A percentile compares a stretch with the other conserved stretches of the same genome.
Evolutionary conservation across 2,113 vertebrate genomes (phyloP).

Genomic region (Taurulus bubalis): DNA sequence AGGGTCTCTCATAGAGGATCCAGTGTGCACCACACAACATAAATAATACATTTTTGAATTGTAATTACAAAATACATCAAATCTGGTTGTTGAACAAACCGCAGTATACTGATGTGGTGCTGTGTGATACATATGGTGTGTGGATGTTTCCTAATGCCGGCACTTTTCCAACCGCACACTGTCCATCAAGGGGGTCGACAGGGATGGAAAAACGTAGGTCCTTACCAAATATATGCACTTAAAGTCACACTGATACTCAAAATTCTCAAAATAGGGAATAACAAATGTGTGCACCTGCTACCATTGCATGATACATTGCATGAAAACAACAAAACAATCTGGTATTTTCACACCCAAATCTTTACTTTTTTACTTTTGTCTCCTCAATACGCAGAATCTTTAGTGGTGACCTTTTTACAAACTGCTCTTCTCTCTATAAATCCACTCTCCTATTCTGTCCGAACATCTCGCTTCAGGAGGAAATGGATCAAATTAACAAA

Average conservation of each 20-base stretch:
- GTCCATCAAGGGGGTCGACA: not conserved
- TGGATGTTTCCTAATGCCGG: not conserved
- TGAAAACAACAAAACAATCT: not conserved
- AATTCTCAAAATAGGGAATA: not conserved
- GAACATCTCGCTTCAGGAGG: slow-evolving; percentile 1
- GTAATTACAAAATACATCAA: not conserved
- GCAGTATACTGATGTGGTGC: not conserved
- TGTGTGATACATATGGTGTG: not conserved
- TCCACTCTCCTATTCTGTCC: not conserved
- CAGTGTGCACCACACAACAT: slow-evolving; percentile 14
- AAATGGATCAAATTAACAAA: slow-evolving; percentile 6
- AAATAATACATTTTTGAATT: slow-evolving; percentile 6
- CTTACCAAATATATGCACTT: not conserved
- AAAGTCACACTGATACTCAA: not conserved
- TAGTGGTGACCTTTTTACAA: not conserved
- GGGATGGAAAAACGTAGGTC: not conserved
- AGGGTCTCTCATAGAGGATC: slow-evolving; percentile 7
- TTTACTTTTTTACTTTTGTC: not conserved
- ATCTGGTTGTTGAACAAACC: slow-evolving; percentile 1
- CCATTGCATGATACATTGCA: not conserved
- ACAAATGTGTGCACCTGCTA: not conserved
- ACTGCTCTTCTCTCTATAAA: not conserved
- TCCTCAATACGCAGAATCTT: not conserved
- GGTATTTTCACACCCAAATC: not conserved
- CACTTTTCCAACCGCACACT: not conserved